A percentile compares a stretch with the other conserved stretches of the same genome.
Evolutionary conservation across 2,888 invertebrate species (phyloP).

Genomic region (Meteorus colon): DNA sequence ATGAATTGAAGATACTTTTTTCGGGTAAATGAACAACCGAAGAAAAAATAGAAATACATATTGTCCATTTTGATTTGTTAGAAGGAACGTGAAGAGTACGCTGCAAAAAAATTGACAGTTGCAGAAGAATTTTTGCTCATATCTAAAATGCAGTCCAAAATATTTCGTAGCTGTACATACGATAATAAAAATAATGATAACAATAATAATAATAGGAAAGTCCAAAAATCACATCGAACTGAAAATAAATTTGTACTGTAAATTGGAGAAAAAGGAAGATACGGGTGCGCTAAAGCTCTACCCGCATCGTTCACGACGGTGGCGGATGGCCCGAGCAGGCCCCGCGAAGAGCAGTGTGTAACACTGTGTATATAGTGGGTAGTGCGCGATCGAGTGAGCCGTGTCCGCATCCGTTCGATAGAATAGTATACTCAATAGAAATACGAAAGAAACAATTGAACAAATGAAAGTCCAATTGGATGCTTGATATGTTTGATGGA

Average conservation of each 20-base stretch:
- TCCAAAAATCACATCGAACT: background rate
- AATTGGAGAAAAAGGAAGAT: background rate
- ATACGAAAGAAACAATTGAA: background rate
- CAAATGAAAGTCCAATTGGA: background rate
- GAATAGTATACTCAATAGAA: slow-evolving; percentile 12
- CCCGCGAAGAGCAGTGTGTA: no score
- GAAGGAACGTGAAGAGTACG: background rate
- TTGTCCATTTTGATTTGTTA: background rate
- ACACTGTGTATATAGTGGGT: background rate
- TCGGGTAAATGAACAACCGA: no score
- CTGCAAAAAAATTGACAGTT: background rate
- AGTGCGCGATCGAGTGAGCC: slow-evolving; percentile 21
- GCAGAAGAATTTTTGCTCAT: background rate
- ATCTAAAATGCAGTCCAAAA: background rate
- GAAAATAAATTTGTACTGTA: background rate
- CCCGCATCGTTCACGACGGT: slow-evolving; percentile 34
- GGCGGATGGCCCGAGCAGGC: slow-evolving; percentile 6
- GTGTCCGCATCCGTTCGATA: slow-evolving; percentile 12
- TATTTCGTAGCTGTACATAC: background rate
- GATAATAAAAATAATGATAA: background rate
- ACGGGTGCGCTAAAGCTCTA: slow-evolving; percentile 26
- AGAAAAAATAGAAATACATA: background rate
- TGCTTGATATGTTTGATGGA: background rate
- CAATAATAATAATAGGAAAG: background rate
- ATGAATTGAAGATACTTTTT: no score